Percentiles rank a stretch among this genome's conserved stretches.
Evolutionary conservation across 2,888 invertebrate species (phyloP).

Genomic region (Catotricha subobsoleta): DNA sequence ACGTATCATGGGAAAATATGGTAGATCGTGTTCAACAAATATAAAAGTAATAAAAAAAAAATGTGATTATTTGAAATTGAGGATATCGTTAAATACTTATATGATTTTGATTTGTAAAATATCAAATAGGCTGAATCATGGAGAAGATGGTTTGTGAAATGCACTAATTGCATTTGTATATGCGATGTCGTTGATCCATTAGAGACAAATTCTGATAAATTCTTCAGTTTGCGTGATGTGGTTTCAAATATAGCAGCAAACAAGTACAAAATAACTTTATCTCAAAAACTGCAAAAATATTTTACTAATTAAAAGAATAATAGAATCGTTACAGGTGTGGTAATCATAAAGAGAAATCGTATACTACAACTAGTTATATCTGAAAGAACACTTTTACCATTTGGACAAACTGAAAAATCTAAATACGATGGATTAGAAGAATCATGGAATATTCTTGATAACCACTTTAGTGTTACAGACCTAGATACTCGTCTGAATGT

Average conservation of each 20-base stretch:
- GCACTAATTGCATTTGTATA: conserved; percentile 37
- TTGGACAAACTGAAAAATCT: conserved; percentile 35
- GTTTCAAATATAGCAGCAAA: conserved; percentile 19
- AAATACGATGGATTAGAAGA: background rate
- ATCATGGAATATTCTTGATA: background rate
- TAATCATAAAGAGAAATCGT: conserved; percentile 45
- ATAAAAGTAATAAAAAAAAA: too few relatives aligned
- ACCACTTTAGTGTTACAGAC: conserved; percentile 24
- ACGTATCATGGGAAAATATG: background rate
- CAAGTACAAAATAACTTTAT: too few relatives aligned
- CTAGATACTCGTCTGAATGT: conserved; percentile 29
- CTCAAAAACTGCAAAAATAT: too few relatives aligned
- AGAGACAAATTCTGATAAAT: conserved; percentile 31
- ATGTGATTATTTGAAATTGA: too few relatives aligned
- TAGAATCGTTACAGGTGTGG: conserved; percentile 54
- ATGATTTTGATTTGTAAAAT: too few relatives aligned
- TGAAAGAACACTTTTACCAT: conserved; percentile 40
- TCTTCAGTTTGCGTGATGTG: conserved; percentile 30
- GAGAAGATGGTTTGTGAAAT: conserved; percentile 34
- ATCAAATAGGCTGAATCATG: conserved; percentile 32
- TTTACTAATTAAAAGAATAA: too few relatives aligned
- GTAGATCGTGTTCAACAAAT: too few relatives aligned
- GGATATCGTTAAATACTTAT: too few relatives aligned
- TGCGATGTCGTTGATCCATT: conserved; percentile 33
- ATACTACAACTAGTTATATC: conserved; percentile 58